phyloP scores from a whole-genome alignment of 1,140 invertebrate genomes.

The Centruroides vittatus region DNA sequence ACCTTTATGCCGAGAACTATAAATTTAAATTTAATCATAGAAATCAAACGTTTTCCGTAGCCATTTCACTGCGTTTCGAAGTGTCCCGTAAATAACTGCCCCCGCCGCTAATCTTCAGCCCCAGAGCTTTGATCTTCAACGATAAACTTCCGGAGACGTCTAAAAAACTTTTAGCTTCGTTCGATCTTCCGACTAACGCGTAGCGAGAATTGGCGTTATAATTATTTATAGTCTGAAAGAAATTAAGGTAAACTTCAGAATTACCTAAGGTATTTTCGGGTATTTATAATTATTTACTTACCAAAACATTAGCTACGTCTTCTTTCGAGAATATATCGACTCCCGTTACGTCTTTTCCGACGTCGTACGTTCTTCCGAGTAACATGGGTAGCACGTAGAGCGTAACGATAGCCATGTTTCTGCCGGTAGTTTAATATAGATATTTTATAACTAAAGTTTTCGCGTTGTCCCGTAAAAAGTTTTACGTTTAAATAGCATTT shows the following conservation, averaged over 20 bases:
- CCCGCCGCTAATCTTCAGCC: background rate
- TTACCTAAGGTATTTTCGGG: no score
- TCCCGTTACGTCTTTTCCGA: conserved; percentile 8
- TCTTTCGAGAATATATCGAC: conserved; percentile 1
- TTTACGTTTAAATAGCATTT: no score
- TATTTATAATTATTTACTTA: background rate
- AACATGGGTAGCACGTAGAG: conserved; percentile 14
- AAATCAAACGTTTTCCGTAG: no score
- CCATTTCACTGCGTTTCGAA: background rate
- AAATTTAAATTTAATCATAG: no score
- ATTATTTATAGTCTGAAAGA: background rate
- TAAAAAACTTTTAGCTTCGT: background rate
- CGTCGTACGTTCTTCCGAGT: conserved; percentile 8
- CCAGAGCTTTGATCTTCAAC: background rate
- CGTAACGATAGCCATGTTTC: background rate
- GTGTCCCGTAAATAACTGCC: background rate
- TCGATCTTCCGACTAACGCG: background rate
- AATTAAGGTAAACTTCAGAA: background rate
- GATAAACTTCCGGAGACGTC: background rate
- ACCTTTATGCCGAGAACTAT: no score
- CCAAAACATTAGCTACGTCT: background rate
- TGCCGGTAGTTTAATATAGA: background rate
- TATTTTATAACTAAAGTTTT: no score
- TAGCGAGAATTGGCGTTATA: background rate
- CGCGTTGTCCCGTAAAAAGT: no score